Evolutionary conservation across 2,888 invertebrate genomes (phyloP), one percentile per base, ranked within the genome.

Genomic region (Nasonia oneida): DNA sequence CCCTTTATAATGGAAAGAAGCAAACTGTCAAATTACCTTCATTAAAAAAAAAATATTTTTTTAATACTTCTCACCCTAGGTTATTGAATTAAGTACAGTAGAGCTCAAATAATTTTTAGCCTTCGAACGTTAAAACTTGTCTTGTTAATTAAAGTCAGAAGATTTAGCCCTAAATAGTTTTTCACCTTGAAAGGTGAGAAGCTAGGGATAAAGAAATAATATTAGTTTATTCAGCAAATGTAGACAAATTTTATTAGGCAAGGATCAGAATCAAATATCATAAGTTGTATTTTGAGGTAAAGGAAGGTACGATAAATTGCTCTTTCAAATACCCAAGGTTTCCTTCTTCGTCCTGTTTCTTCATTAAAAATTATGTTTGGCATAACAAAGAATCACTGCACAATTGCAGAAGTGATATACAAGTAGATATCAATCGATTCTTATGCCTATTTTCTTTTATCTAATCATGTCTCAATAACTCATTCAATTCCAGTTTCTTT

Each of bases 11-110:
- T 64, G 23, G 82, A 85, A 83, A 85, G 84, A 76, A 83, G 87
- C 83, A 85, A 87, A 87, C 50, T 83, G 39, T 85, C 82, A 87
- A 37, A 81, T 67, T 87, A 87, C 87, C 85, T 87, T 83, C 64
- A 75, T 67, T 2, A 81, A 53, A 53, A 23, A 70, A 76, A 70
- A 76, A 37, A 18, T 18, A 10, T 64, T 33, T 83, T 83, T 77
- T 64, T 3, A 53, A 67, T 47, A 39, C 57, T 80, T 80, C 33
- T 73, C n/a, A 77, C 57, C 74, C 74, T 75, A 29, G 39, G 57
- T 4, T 18, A 53, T 53, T 18, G 18, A 61, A n/a, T 23, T 2
- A 57, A 18, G 6, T n/a, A 5, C 18, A 61, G 2, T n/a, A 61
- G n/a, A 61, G n/a, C 57, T n/a, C 23, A n/a, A 61, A 23, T 61